Base-by-base conservation (phyloP, 2,888 invertebrate species). In the Chrysolina oricalcia region DNA sequence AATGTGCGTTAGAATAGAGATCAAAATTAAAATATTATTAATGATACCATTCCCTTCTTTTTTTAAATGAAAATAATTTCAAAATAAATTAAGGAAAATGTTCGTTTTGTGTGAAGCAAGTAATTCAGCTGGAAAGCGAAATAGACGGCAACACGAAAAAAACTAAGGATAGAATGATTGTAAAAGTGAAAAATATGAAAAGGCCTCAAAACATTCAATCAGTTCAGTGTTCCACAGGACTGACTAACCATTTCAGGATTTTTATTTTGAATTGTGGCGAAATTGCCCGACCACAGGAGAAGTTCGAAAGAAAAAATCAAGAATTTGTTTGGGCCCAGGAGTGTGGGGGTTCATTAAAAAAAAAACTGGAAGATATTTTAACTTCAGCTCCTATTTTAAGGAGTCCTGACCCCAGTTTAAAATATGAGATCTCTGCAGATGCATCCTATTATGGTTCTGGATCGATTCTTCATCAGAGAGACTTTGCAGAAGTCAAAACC, bases 151-250 rank as follows among this genome's bases (percentile, higher is more conserved):
- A n/a, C 15, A 48, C 48, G 6, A 48, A 48, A 6, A 48, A n/a
- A n/a, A 48, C 15, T 10, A 48, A 48, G n/a, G 15, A 8, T 48
- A 2, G 15, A 48, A n/a, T 48, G 6, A 48, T 6, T 15, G 15
- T 13, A 13, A 59, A 59, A 21, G 59, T 59, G 15, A 59, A 27
- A 21, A 59, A 21, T 21, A 59, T 59, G 59, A 59, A 59, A 15
- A 59, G 27, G 15, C 59, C 59, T 59, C 21, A 15, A 1, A 15
- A 59, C 8, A 19, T 17, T 13, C 2, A 46, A 11, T 46, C 46
- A 46, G n/a, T n/a, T n/a, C n/a, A n/a, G n/a, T n/a, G n/a, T n/a
- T n/a, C n/a, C n/a, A n/a, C n/a, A n/a, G n/a, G n/a, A n/a, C n/a
- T n/a, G n/a, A n/a, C n/a, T n/a, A 48, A 59, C 17, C 19, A 59